Base-by-base conservation (phyloP, 2,113 vertebrate species). In the Argyrosomus japonicus region DNA sequence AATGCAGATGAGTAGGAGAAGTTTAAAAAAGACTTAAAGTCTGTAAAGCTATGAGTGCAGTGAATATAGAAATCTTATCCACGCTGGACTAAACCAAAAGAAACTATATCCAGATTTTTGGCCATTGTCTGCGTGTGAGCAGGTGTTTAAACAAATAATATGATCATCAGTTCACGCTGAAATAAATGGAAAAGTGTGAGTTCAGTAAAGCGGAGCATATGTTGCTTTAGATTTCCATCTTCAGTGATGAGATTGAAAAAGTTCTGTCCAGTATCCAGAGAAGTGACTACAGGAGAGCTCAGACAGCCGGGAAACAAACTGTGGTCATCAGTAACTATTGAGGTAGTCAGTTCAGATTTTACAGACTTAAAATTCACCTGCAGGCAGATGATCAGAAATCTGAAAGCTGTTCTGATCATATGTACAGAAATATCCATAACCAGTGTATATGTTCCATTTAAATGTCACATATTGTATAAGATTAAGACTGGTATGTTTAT, bases 1-100 rank as follows among this genome's bases (percentile, higher is more conserved):
- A 68, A 73, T 68, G 40, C 18, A 71, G 36, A 62, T 27, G 32
- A 71, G 15, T 9, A 58, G 50, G 40, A 51, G 40, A 58, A 51
- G 5, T 36, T 29, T 43, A 67, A 19, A 15, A 80, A 18, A 10
- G 5, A 11, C 12, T 40, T 25, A 27, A 15, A 23, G 6, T 13
- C 56, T 57, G 4, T 60, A 12, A 17, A 36, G 36, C 6, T n/a
- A 27, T 40, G 27, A 57, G 21, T 65, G 17, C 61, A 27, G 71
- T 63, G 4, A 47, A 63, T 63, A 10, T 60, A 18, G 58, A 60
- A 60, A 32, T 14, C 27, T 29, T 60, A 10, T 19, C 8, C 29
- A 2, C 2, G 29, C 15, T 61, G 58, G 29, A 43, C 5, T 40
- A 6, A 1, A 1, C 60, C 1, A 5, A 43, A 12, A 63, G 32